Evolutionary conservation across 2,113 vertebrate genomes (phyloP), one percentile per base, ranked within the genome.

Genomic region (Antennarius striatus): DNA sequence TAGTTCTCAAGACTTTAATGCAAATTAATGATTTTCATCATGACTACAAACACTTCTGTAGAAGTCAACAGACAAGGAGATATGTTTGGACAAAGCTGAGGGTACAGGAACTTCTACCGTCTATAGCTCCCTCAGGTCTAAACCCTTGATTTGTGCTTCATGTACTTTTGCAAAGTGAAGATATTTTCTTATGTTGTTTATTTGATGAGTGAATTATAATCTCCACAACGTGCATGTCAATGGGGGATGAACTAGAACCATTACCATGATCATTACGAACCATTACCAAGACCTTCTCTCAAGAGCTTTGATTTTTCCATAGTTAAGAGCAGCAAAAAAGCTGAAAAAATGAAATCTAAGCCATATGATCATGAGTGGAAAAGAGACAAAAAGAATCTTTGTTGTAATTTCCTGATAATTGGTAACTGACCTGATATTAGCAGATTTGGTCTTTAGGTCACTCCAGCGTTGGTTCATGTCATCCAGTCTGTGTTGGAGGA

Each of bases 401-500:
- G 28, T 11, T 40, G 3, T 0, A 11, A 13, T 14, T 4, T 12
- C 0, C 6, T 0, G 10, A 30, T 28, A 1, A 29, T 10, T 45
- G 52, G 66, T 62, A 8, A 84, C 86, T 82, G n/a, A 90, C 89
- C 89, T 94, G 86, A 99, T 99, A 73, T 93, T 98, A 58, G 95
- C 93, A 0, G 97, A 98, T 74, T 98, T 99, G 0, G 92, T 85
- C 88, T 96, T 99, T 69, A 99, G 91, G 71, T 99, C 96, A 3
- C 94, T 96, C 98, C 98, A 99, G 49, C 98, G 96, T 46, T 98
- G 96, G 91, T 99, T 99, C 98, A 99, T 99, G 88, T 99, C 96
- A 81, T 98, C 97, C 80, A 99, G 92, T 39, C 96, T 92, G 75
- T 98, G 96, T 52, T 99, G 98, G 53, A 99, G 94, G 67, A 98